Evolutionary conservation across 2,888 invertebrate genomes (phyloP), one percentile per base, ranked within the genome.

Genomic region (Oligia fasciuncula): DNA sequence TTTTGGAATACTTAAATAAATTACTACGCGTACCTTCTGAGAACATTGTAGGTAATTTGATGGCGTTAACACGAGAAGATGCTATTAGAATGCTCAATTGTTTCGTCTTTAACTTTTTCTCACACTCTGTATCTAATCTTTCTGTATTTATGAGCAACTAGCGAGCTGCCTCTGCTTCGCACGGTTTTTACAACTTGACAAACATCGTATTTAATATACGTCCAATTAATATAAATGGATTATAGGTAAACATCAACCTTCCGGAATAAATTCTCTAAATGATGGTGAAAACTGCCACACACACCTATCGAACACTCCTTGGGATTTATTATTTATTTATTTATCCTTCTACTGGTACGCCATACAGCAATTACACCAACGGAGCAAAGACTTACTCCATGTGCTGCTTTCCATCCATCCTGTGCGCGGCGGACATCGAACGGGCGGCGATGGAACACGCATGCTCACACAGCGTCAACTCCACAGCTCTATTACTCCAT

Each of bases 1-100:
- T 82, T 82, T 77, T 65, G 62, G 73, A 82, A 82, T 79, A 69
- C 68, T 79, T 84, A 65, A 84, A 73, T 82, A 82, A 82, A 82
- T 82, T 84, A 84, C 81, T 40, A 62, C 49, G 29, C 67, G 71
- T 84, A 81, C 54, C 57, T 81, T 83, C 80, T 67, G 79, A 62
- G 81, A 81, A 84, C 79, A 84, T 78, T 71, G 81, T 84, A 29
- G 29, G 29, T 29, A 81, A 78, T 78, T 81, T 84, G 81, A 81
- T 70, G 79, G 60, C 46, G 60, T 60, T 70, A 78, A 71, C 70
- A 81, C 79, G 81, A 71, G n/a, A 40, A 77, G 46, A 84, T 54
- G 70, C 84, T 19, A 71, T 84, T 84, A 72, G 67, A 79, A 81
- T 84, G 54, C 62, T 78, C 79, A 84, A 81, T 77, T 78, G 71